Percentiles rank a stretch among this genome's conserved stretches.
These are phyloP conservation scores for Malacoraja senta DNA, from an alignment of 2,797 vertebrate species.

Conservation along the genomic window DNA sequence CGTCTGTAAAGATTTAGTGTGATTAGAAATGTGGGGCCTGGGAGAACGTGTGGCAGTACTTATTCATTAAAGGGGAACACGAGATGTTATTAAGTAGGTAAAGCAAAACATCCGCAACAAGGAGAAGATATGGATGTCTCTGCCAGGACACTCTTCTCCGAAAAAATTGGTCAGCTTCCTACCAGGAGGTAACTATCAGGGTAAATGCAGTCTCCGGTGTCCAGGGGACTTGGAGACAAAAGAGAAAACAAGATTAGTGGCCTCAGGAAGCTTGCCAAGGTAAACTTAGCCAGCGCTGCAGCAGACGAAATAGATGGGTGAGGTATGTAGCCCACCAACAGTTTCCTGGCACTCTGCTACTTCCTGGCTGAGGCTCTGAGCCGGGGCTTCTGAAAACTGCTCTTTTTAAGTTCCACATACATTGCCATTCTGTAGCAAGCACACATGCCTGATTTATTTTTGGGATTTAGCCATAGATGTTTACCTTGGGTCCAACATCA, in stretches of 20 bases:
- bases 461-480: neutral
- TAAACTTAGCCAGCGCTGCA: constrained; percentile 14
- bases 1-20: neutral
- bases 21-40: neutral
- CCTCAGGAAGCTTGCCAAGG: constrained; percentile 32
- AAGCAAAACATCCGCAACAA: neutral
- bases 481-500: neutral
- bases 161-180: neutral
- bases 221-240: constrained; percentile 7
- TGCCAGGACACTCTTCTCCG: neutral
- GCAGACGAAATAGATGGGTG: constrained; percentile 28
- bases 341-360: constrained; percentile 11
- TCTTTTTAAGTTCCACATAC: constrained; percentile 12
- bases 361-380: neutral
- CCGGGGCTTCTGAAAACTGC: neutral
- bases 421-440: neutral
- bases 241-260: constrained; percentile 11
- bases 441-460: neutral
- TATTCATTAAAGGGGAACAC: neutral
- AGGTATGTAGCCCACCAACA: constrained; percentile 24
- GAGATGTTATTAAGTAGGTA: neutral
- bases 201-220: neutral
- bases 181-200: neutral
- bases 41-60: neutral
- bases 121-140: neutral